Evolutionary conservation across 1,140 invertebrate genomes (phyloP), one percentile per base, ranked within the genome.

Genomic region (Zaprionus taronus): DNA sequence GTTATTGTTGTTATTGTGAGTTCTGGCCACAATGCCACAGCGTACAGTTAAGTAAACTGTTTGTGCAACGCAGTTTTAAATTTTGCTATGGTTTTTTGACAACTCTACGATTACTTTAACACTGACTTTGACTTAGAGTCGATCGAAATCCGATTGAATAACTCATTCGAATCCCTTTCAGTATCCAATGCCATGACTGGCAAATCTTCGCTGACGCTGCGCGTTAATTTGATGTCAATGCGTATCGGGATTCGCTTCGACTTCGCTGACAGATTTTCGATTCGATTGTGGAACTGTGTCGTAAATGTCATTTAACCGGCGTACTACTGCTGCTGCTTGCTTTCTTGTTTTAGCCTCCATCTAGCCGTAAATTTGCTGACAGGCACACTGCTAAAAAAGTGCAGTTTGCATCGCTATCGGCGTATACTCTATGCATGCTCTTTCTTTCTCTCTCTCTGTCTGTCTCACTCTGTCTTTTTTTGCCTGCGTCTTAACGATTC

Each of bases 1-100:
- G n/a, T 7, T 9, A 56, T 68, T 65, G 56, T 71, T 85, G 74
- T 70, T 71, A 63, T 63, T 82, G 57, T 77, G 81, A 64, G 72
- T 57, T 70, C 60, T 77, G 61, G 58, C 77, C 72, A 65, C 79
- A 70, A 38, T 26, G 34, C 11, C 53, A 60, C 36, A 36, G 61
- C 41, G 49, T 31, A 41, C 47, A 53, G 72, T 77, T 77, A 77
- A 77, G 62, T 51, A 72, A 80, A 70, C 55, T 17, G 20, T 34
- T 34, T 24, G 60, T 57, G 55, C 55, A 60, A n/a, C 12, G 6
- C 28, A 56, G 53, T 47, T n/a, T 47, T 24, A 36, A 51, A 51
- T 12, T 14, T 51, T 22, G 4, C 11, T 14, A 51, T 4, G 4
- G 47, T 24, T 51, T 51, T 51, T 51, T 51, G 9, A 20, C 20